Percentiles rank a stretch among this genome's conserved stretches.
Evolutionary conservation across 2,888 invertebrate genomes (phyloP).

Genomic region (Marronus borbonicus): DNA sequence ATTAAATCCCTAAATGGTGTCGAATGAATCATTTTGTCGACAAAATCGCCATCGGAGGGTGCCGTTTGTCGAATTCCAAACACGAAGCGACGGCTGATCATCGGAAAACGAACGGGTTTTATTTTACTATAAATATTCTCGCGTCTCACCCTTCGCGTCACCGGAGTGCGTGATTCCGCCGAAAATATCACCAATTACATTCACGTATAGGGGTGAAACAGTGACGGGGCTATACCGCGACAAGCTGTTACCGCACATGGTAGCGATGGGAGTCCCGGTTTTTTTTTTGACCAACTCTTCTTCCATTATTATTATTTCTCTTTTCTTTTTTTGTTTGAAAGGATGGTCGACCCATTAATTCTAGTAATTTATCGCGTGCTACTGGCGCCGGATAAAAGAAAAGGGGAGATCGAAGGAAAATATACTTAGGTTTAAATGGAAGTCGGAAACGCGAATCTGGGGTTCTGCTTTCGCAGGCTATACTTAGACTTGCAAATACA

Average conservation of each 20-base stretch:
- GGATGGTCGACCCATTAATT: neutral
- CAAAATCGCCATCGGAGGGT: neutral
- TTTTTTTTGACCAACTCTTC: too few species aligned
- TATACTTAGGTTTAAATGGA: neutral
- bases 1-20: slow-evolving; percentile 16
- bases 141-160: neutral
- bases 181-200: slow-evolving; percentile 19
- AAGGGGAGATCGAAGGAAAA: neutral
- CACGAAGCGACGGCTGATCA: slow-evolving; percentile 1
- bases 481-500: neutral
- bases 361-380: slow-evolving; percentile 13
- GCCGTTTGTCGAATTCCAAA: neutral
- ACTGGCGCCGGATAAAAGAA: neutral
- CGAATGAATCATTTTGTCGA: neutral
- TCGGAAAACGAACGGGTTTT: slow-evolving; percentile 1
- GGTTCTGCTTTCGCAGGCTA: neutral
- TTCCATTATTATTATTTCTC: neutral
- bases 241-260: slow-evolving; percentile 7
- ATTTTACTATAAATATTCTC: slow-evolving; percentile 1
- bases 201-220: neutral
- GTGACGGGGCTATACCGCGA: neutral
- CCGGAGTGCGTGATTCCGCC: slow-evolving; percentile 3
- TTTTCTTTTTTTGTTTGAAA: neutral
- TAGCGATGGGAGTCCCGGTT: neutral
- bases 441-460: neutral